Conservation (phyloP, 2,888 invertebrate species). For the Stenodema calcarata region DNA sequence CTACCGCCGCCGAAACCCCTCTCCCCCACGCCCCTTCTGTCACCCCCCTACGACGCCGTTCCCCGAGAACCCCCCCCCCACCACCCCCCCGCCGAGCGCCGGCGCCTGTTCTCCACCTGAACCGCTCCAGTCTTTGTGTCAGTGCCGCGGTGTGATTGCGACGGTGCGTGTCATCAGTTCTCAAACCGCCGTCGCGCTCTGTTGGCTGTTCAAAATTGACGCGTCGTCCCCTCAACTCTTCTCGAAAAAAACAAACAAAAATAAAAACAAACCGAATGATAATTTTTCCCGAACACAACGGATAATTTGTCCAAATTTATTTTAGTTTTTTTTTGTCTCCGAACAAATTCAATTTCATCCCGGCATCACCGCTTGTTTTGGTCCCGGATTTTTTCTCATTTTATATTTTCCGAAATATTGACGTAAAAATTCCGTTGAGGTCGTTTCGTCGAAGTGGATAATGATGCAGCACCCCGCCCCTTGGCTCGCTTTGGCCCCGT, state of each 20-base stretch:
- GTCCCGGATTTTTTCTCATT: not conserved
- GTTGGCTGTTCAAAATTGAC: not conserved
- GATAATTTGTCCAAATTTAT: not conserved
- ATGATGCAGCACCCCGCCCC: conserved; percentile 49
- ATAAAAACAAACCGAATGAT: not conserved
- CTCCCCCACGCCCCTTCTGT: conserved; percentile 3
- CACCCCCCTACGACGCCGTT: not conserved
- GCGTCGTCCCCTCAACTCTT: not conserved
- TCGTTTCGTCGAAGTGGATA: conserved; percentile 6
- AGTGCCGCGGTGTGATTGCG: conserved; percentile 44
- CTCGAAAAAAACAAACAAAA: too few relatives aligned
- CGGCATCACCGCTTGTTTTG: too few relatives aligned
- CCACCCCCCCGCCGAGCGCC: conserved; percentile 33
- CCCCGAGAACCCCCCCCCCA: not conserved
- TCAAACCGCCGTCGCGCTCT: conserved; percentile 26
- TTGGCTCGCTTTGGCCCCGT: conserved; percentile 51
- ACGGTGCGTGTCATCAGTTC: conserved; percentile 46
- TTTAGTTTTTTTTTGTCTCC: not conserved
- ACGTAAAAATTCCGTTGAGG: not conserved
- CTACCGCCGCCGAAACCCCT: not conserved
- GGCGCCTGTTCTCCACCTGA: conserved; percentile 36
- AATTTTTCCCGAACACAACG: not conserved
- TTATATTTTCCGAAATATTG: not conserved
- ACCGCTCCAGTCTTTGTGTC: conserved; percentile 39
- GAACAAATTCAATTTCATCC: not conserved